Base-by-base conservation (phyloP, 2,797 vertebrate genomes). In the Thripadectes ignobilis region DNA sequence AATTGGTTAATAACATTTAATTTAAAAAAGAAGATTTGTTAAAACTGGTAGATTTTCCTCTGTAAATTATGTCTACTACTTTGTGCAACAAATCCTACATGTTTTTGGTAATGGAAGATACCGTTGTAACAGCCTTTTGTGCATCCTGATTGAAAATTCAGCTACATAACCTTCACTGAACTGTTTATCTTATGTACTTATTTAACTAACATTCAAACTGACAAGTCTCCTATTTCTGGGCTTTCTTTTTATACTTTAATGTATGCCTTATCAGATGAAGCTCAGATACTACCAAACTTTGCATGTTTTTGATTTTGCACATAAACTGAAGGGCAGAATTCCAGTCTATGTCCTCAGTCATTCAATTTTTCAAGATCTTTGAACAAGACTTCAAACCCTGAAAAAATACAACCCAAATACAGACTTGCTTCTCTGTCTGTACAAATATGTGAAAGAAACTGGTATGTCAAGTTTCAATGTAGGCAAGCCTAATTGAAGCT, bases 201-300 rank as follows among this genome's bases (percentile, higher is more conserved):
- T 98, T 98, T 98, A 98, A 98, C 98, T 98, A 98, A 98, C 98
- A 98, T 98, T 98, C 98, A 98, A 97, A 98, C 98, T 98, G 98
- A 98, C 98, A 98, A 98, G 97, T 92, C 97, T 98, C 97, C 97
- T 97, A 95, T 98, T 98, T 97, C 97, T 98, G 93, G 96, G 96
- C 93, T 97, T 97, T 96, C 97, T 97, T 98, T 98, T 97, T 96
- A 95, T 95, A 95, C 97, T 98, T 98, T 98, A 97, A 98, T 98
- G 97, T 98, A 97, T 94, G 91, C 97, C 97, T 87, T 96, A 98
- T 97, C 97, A 97, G 96, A 98, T 97, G 96, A 98, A 97, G 91
- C 96, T 97, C 96, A 96, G 97, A 97, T 97, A 98, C 96, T 97
- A 97, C 96, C 97, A 98, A 98, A 98, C 97, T 98, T 98, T 98